Evolutionary conservation across 64 coral and sea anemone genomes (phyloP), one percentile per base, ranked within the genome.

Genomic region (Platygyra sinensis): DNA sequence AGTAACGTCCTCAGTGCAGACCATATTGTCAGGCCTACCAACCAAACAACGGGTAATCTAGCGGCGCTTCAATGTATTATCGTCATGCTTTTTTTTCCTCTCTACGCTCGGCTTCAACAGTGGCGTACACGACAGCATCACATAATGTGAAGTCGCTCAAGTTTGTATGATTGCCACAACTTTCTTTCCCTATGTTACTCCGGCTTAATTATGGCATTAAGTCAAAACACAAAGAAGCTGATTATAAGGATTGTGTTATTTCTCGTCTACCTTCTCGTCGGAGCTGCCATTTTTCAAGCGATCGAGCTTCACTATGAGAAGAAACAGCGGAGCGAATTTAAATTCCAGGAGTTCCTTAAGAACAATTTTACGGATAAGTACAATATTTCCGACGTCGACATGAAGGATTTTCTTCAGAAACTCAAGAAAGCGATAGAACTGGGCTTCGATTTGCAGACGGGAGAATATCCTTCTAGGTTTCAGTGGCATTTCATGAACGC

Each of bases 401-500:
- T 97, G 91, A 42, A 60, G 31, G 63, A 72, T n/a, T 94, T 97
- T 32, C 69, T 97, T 46, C n/a, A 71, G 11, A 89, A 86, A 52
- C 77, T 97, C 9, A 90, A 78, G 67, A 85, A 72, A 51, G 95
- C 95, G 18, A 28, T 97, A 51, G 67, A 94, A 87, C 64, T 97
- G 38, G 95, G 95, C 1, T 97, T 94, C 63, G 90, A 97, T 50
- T 72, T 88, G 25, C 38, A 82, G 67, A 30, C 42, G 9, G 87
- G 72, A 63, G 60, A 86, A 22, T 97, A 73, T 72, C 91, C 87
- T 32, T 0, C 1, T 0, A 42, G 69, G 60, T 27, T 75, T 17
- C 83, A 79, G 25, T 97, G 95, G 95, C 75, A 94, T 77, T 97
- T 97, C 78, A 97, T 97, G 95, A 90, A 94, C 83, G 95, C 95